phyloP scores from a whole-genome alignment of 2,797 vertebrate species.

The Gymnothorax reevesii region DNA sequence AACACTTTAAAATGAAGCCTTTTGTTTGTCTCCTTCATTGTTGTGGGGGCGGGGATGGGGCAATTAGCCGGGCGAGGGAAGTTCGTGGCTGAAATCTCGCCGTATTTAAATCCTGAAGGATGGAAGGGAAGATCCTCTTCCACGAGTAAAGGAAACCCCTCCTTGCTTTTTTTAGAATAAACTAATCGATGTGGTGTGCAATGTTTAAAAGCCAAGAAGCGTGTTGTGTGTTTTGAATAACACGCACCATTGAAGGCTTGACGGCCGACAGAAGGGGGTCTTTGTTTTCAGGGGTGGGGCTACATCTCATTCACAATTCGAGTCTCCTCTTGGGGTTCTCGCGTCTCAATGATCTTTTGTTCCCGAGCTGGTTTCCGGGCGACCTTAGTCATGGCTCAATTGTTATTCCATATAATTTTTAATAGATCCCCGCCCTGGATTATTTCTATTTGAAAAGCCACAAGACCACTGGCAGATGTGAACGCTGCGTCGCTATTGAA shows the following conservation, averaged over 20 bases:
- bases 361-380: background rate
- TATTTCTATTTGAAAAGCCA: background rate
- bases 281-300: slow-evolving; percentile 38
- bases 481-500: background rate
- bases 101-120: background rate
- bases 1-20: slow-evolving; percentile 33
- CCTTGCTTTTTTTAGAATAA: background rate
- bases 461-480: background rate
- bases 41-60: too few species aligned
- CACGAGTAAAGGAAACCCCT: background rate
- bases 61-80: background rate
- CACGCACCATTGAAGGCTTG: slow-evolving; percentile 6
- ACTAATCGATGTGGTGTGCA: background rate
- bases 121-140: background rate
- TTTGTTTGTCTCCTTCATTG: slow-evolving; percentile 19
- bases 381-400: background rate
- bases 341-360: slow-evolving; percentile 17
- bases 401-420: background rate
- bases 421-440: background rate
- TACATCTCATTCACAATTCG: slow-evolving; percentile 19
- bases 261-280: slow-evolving; percentile 15
- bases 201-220: slow-evolving; percentile 4
- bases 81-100: background rate
- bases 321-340: slow-evolving; percentile 34
- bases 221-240: background rate